Evolutionary conservation across 2,888 invertebrate species (phyloP).

Genomic region (Agonopterix subpropinquella): DNA sequence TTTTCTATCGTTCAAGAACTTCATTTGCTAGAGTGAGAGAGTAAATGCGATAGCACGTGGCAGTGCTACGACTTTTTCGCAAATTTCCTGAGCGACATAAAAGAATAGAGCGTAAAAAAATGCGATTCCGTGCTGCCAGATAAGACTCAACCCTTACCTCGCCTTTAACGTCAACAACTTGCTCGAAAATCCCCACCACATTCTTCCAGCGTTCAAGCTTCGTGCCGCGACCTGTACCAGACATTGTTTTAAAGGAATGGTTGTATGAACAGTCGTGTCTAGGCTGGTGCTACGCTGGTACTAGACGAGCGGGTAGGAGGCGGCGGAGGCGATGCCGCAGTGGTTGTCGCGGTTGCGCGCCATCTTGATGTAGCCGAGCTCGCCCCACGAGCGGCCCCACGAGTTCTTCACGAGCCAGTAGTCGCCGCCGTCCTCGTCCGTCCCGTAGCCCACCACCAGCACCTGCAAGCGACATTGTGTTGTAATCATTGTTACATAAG

Average conservation of each 20-base stretch:
- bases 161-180: no score
- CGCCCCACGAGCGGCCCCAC: conserved; percentile 88
- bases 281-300: neutral
- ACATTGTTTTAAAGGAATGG: neutral
- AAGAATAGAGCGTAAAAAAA: no score
- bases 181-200: no score
- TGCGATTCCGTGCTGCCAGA: no score
- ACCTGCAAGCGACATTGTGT: conserved; percentile 46
- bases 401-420: conserved; percentile 95
- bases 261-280: neutral
- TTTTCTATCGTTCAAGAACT: no score
- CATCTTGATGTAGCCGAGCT: conserved; percentile 91
- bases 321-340: conserved; percentile 89
- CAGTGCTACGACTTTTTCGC: no score
- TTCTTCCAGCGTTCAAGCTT: no score
- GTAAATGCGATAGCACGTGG: no score
- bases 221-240: neutral
- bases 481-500: no score
- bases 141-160: no score
- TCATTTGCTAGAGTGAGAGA: no score
- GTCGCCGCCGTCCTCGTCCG: conserved; percentile 80
- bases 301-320: conserved; percentile 91
- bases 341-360: conserved; percentile 88
- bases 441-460: conserved; percentile 88
- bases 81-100: no score